These are phyloP conservation scores for Paradoxurus hermaphroditus DNA, from an alignment of 2,113 vertebrate species.

Conservation along the genomic window DNA sequence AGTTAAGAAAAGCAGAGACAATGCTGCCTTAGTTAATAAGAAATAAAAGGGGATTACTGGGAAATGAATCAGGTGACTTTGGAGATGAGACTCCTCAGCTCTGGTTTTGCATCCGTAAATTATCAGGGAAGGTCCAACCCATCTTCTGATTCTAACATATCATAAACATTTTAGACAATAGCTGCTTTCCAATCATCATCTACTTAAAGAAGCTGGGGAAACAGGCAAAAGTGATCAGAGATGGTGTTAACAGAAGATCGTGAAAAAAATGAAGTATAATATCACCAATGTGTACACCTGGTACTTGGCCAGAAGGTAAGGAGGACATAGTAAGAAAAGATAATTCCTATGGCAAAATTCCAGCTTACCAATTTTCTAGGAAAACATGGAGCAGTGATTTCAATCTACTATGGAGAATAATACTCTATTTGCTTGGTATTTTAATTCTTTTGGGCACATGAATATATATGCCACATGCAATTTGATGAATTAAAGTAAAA, in stretches of 20 bases:
- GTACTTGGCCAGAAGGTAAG: not conserved
- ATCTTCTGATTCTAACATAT: not conserved
- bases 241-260: not conserved
- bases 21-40: not conserved
- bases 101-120: not conserved
- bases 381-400: not conserved
- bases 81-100: not conserved
- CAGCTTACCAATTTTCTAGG: not conserved
- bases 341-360: not conserved
- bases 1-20: not conserved
- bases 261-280: not conserved
- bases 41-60: not conserved
- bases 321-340: not conserved
- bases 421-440: not conserved
- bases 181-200: not conserved
- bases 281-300: not conserved
- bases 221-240: not conserved
- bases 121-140: not conserved
- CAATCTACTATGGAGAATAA: not conserved
- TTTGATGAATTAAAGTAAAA: not conserved
- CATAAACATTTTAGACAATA: not conserved
- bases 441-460: not conserved
- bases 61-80: not conserved
- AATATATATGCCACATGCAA: not conserved
- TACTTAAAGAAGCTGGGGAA: not conserved